Percentiles rank a stretch among this genome's conserved stretches.
These are phyloP conservation scores for Therioaphis trifolii DNA, from an alignment of 2,888 invertebrate genomes.

Conservation along the genomic window DNA sequence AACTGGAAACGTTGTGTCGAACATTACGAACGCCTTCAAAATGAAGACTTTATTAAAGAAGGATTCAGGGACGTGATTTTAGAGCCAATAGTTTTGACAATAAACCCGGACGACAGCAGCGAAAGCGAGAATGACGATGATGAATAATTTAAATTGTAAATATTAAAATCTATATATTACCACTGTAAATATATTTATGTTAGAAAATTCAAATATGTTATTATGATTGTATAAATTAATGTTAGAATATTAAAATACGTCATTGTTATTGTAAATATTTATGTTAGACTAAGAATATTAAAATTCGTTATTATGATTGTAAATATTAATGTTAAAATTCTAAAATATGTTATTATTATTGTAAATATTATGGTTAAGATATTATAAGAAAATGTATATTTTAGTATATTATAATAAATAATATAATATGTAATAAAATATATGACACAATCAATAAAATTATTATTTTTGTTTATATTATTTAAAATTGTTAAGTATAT, in stretches of 20 bases:
- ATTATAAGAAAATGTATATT: neutral
- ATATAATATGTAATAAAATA: neutral
- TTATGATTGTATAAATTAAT: too few relatives aligned
- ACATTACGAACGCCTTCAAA: constrained; percentile 12
- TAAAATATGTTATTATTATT: neutral
- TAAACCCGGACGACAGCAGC: constrained; percentile 1
- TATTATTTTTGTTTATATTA: too few relatives aligned
- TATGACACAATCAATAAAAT: neutral
- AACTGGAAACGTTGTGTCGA: neutral
- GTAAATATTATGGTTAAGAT: constrained; percentile 2
- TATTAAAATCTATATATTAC: too few relatives aligned
- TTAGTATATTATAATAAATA: neutral
- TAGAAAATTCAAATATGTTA: too few relatives aligned
- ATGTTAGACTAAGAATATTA: too few relatives aligned
- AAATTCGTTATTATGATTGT: too few relatives aligned
- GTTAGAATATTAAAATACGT: too few relatives aligned
- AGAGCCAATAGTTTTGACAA: constrained; percentile 2
- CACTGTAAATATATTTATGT: too few relatives aligned
- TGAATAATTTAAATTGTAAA: too few relatives aligned
- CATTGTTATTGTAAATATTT: too few relatives aligned
- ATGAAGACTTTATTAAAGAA: too few relatives aligned
- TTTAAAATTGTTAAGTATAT: neutral
- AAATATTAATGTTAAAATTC: neutral
- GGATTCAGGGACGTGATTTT: neutral
- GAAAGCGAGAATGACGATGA: constrained; percentile 9